phyloP scores from a whole-genome alignment of 2,113 vertebrate genomes.

The Axis porcinus region DNA sequence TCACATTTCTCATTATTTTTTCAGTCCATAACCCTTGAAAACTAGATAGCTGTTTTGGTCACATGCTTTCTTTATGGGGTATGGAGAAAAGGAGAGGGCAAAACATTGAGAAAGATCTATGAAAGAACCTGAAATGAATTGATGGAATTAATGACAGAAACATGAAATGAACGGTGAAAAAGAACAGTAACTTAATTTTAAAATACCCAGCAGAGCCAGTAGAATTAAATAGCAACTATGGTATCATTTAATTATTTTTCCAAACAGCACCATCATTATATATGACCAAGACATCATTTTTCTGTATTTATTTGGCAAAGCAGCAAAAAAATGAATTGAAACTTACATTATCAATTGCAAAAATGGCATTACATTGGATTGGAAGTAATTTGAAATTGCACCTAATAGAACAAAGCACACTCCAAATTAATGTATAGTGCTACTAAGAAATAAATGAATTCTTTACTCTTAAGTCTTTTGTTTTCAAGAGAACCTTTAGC shows the following conservation, averaged over 20 bases:
- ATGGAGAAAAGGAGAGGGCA: not conserved
- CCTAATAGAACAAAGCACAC: slow-evolving; percentile 42
- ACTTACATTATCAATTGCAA: slow-evolving; percentile 41
- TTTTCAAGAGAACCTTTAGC: slow-evolving; percentile 59
- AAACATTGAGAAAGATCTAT: not conserved
- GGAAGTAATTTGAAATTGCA: slow-evolving; percentile 64
- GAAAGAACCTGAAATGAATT: not conserved
- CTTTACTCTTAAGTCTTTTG: slow-evolving; percentile 58
- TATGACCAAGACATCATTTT: slow-evolving; percentile 49
- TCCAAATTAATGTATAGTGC: slow-evolving; percentile 61
- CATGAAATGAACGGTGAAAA: slow-evolving; percentile 38
- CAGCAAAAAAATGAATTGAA: slow-evolving; percentile 45
- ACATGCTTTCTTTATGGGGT: not conserved
- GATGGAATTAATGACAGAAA: slow-evolving; percentile 39
- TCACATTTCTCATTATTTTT: not conserved
- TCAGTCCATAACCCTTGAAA: not conserved
- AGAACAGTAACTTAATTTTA: slow-evolving; percentile 49
- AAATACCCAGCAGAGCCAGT: not conserved
- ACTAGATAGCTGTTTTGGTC: not conserved
- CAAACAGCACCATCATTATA: slow-evolving; percentile 44
- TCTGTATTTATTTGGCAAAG: slow-evolving; percentile 54
- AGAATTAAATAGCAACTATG: slow-evolving; percentile 57
- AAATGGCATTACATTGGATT: slow-evolving; percentile 31
- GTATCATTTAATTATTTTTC: slow-evolving; percentile 65
- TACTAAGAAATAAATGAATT: slow-evolving; percentile 57